A percentile compares a stretch with the other conserved stretches of the same genome.
Evolutionary conservation across 2,113 vertebrate genomes (phyloP).

Genomic region (Corydoras sp.): DNA sequence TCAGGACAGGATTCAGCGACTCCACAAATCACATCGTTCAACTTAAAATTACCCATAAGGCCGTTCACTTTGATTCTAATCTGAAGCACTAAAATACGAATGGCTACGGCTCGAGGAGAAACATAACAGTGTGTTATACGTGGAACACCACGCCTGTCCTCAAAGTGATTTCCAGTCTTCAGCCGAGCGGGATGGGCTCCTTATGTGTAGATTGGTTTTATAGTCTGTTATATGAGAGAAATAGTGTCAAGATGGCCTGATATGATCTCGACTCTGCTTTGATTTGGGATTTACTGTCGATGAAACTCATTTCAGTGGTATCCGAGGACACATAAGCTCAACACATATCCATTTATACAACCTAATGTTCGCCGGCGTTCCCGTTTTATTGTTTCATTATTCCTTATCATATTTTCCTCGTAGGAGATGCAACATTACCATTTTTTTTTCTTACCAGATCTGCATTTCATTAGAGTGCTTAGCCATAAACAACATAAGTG

Average conservation of each 20-base stretch:
- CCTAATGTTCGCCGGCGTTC: slow-evolving; percentile 6
- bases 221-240: slow-evolving; percentile 26
- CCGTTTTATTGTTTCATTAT: slow-evolving; percentile 28
- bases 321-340: slow-evolving; percentile 19
- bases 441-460: not conserved
- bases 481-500: not conserved
- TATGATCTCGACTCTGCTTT: slow-evolving; percentile 11
- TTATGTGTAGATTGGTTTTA: slow-evolving; percentile 14
- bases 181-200: not conserved
- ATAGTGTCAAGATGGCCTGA: slow-evolving; percentile 18
- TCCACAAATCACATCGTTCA: too few species aligned
- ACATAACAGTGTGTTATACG: too few species aligned
- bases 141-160: too few species aligned
- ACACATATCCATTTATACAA: not conserved
- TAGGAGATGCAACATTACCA: slow-evolving; percentile 3
- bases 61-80: too few species aligned
- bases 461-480: not conserved
- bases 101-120: too few species aligned
- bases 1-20: too few species aligned
- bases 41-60: too few species aligned
- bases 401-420: slow-evolving; percentile 10
- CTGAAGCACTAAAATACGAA: too few species aligned
- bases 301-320: slow-evolving; percentile 34
- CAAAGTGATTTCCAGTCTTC: too few species aligned
- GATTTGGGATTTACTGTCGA: slow-evolving; percentile 27